Evolutionary conservation across 2,888 invertebrate species (phyloP).

Genomic region (Phasia obesa): DNA sequence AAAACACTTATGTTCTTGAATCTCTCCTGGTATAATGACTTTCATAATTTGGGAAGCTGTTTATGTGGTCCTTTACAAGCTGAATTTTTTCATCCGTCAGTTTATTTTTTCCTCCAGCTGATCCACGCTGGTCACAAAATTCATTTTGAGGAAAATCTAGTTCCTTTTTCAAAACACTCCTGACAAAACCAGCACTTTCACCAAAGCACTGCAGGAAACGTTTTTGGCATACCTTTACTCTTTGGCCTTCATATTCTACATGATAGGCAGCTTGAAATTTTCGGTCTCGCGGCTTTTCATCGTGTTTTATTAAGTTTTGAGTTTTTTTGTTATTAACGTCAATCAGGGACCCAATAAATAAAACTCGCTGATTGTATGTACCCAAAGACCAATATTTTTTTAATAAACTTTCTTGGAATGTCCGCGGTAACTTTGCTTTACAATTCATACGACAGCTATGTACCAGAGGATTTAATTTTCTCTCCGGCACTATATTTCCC

Average conservation of each 20-base stretch:
- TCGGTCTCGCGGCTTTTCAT: neutral
- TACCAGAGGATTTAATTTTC: too few species aligned
- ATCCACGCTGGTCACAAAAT: neutral
- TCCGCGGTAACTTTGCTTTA: neutral
- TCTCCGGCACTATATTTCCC: neutral
- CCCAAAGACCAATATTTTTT: conserved; percentile 19
- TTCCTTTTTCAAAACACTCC: neutral
- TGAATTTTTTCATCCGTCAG: neutral
- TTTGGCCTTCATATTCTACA: neutral
- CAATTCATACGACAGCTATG: neutral
- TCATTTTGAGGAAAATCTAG: neutral
- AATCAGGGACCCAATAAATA: conserved; percentile 48
- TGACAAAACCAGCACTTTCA: conserved; percentile 34
- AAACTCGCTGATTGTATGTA: conserved; percentile 59
- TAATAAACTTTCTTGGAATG: neutral
- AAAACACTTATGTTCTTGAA: neutral
- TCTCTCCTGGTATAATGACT: neutral
- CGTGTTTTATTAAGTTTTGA: neutral
- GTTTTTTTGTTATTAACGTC: conserved; percentile 44
- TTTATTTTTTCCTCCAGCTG: neutral
- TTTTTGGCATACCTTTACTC: conserved; percentile 11
- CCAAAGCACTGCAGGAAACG: conserved; percentile 47
- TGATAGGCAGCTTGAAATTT: neutral
- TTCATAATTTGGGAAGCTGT: conserved; percentile 18
- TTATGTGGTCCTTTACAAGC: conserved; percentile 49